Evolutionary conservation across 2,888 invertebrate genomes (phyloP), one percentile per base, ranked within the genome.

Genomic region (Hydroisotoma schaefferi): DNA sequence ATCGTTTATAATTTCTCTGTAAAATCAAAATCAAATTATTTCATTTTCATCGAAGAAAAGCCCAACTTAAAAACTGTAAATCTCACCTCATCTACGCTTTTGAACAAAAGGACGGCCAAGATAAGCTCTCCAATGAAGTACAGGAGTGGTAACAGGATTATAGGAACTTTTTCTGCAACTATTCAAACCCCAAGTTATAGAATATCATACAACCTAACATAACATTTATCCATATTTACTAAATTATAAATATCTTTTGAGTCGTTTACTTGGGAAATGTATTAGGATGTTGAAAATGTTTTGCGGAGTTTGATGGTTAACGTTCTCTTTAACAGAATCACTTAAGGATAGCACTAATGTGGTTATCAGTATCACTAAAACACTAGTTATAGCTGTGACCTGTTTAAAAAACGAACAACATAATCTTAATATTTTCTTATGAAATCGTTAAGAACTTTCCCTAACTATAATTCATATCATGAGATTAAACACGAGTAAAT

Each of bases 1-100:
- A 49, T 40, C 59, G 40, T 12, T 60, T 57, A 55, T 67, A 67
- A 43, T 64, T 67, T 46, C 61, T 64, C 67, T 67, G 54, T n/a
- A 48, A 55, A 57, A 27, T 33, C 29, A 5, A 6, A 27, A 27
- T 4, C 29, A n/a, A 40, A 15, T 18, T 20, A 40, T 40, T 10
- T 10, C 15, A 40, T 40, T 40, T 40, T 5, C 15, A 33, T 33
- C 15, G 6, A 33, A 33, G 15, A 10, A 15, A 33, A 33, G 6
- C 33, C 15, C 8, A 10, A 10, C 15, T 33, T 33, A 33, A 15
- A 33, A 33, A 33, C 6, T 15, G 33, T 33, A 6, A 33, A 15
- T 33, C 58, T 61, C 51, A 67, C 67, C 43, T 52, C 29, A 18
- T 40, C 33, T 25, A 67, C 56, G 47, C 62, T 60, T 29, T 33